These are phyloP conservation scores for Drosophila sproati DNA, from an alignment of 1,140 invertebrate genomes.

Conservation along the genomic window DNA sequence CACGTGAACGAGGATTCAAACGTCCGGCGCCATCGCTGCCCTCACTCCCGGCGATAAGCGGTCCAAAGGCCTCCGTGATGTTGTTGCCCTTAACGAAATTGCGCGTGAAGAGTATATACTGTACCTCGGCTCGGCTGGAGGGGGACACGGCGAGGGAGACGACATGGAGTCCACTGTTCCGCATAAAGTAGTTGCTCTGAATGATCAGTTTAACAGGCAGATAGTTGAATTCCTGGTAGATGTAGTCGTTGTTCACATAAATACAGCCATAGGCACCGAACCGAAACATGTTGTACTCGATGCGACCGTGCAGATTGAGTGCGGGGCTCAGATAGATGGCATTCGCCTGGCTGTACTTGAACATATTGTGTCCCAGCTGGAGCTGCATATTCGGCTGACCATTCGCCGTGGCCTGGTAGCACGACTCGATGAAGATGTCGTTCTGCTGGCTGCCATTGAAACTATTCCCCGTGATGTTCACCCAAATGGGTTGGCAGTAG, in stretches of 20 bases:
- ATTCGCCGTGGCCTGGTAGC: conserved; percentile 88
- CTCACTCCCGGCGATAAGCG: conserved; percentile 87
- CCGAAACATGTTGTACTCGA: conserved; percentile 95
- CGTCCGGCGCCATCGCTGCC: conserved; percentile 72
- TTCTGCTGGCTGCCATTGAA: conserved; percentile 91
- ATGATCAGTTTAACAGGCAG: conserved; percentile 90
- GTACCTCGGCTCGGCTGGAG: conserved; percentile 89
- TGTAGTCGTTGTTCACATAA: conserved; percentile 92
- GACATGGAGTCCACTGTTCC: conserved; percentile 95
- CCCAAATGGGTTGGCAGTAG: conserved; percentile 89
- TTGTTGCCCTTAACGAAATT: conserved; percentile 95
- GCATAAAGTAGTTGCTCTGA: conserved; percentile 94
- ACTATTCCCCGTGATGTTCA: conserved; percentile 94
- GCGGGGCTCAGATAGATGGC: conserved; percentile 93
- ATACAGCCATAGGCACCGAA: conserved; percentile 93
- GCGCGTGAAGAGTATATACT: conserved; percentile 93
- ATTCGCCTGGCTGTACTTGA: conserved; percentile 91
- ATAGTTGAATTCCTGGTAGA: conserved; percentile 90
- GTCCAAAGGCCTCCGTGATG: conserved; percentile 94
- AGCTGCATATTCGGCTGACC: conserved; percentile 86
- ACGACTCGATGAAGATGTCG: conserved; percentile 91
- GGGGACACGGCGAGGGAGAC: conserved; percentile 94
- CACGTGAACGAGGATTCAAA: conserved; percentile 93
- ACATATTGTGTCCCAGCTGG: conserved; percentile 94
- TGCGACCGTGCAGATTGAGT: conserved; percentile 91